Base-by-base conservation (phyloP, 2,113 vertebrate genomes). In the Semicossyphus pulcher region DNA sequence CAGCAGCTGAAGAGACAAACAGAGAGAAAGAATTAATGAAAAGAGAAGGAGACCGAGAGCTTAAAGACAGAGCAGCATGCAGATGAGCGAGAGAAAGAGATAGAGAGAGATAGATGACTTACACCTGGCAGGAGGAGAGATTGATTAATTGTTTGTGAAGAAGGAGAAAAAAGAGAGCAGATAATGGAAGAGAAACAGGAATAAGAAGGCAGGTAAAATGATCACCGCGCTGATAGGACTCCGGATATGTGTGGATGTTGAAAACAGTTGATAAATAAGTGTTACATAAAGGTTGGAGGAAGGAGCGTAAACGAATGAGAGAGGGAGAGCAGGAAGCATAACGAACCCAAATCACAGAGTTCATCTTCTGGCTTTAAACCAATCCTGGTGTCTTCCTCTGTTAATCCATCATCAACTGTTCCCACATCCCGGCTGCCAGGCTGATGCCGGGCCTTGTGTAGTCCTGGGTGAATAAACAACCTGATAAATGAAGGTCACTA, bases 391-490 rank as follows among this genome's bases (percentile, higher is more conserved):
- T 76, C 75, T 81, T 80, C 45, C 63, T 64, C 67, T 82, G 63
- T 70, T 89, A 79, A 89, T 90, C 85, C 57, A 81, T 90, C 81
- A 85, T 84, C 75, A 80, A 52, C 69, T 79, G 82, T 83, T 84
- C 79, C 72, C 79, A 77, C 66, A 78, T 76, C 47, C 29, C 48
- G 44, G 69, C 78, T 87, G 83, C 78, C 85, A 86, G 57, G 63
- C 56, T 68, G 69, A 86, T 57, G 15, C 23, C 5, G 2, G 78
- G 80, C 74, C 83, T 78, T 74, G 79, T 80, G 44, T 25, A 56
- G 20, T 76, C 68, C 74, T 81, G 64, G 44, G 48, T 76, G 86
- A 85, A 85, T 83, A 80, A 85, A 90, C 83, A 87, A 67, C 76
- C 71, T 67, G 76, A 84, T 85, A 68, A 68, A 82, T 85, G 77